These are phyloP conservation scores for Ictalurus furcatus DNA, from an alignment of 2,113 vertebrate species.

Conservation along the genomic window DNA sequence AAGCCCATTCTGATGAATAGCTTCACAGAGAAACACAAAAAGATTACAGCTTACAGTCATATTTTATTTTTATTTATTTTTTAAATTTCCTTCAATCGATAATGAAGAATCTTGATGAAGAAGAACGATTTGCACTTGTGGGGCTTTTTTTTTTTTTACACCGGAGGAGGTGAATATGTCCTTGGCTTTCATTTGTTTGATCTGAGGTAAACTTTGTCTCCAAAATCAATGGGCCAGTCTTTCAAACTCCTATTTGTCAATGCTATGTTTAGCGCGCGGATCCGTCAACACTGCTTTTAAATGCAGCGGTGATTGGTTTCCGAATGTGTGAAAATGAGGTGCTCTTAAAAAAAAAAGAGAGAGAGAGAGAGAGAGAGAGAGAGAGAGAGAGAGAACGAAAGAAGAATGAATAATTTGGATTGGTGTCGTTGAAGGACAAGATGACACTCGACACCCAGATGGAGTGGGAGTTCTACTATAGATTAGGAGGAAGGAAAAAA, in stretches of 20 bases:
- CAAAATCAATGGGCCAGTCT: constrained; percentile 50
- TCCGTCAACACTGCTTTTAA: constrained; percentile 39
- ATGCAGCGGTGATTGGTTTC: constrained; percentile 23
- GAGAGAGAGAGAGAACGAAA: not conserved
- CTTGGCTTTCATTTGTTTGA: constrained; percentile 55
- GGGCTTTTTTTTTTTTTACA: not conserved
- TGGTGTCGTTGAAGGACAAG: constrained; percentile 8
- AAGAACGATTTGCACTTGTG: constrained; percentile 43
- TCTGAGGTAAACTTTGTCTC: constrained; percentile 52
- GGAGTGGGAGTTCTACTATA: constrained; percentile 5
- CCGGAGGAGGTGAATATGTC: constrained; percentile 47
- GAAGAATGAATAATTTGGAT: not conserved
- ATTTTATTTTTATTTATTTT: not conserved
- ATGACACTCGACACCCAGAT: constrained; percentile 7
- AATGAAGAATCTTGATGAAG: constrained; percentile 12
- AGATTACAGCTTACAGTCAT: constrained; percentile 16
- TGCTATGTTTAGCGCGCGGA: constrained; percentile 21
- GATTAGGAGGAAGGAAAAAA: not conserved
- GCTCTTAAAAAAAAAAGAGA: not conserved
- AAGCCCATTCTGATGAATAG: constrained; percentile 93
- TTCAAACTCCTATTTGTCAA: constrained; percentile 50
- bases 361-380: not conserved
- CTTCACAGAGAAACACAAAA: constrained; percentile 64
- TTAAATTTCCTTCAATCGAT: constrained; percentile 20
- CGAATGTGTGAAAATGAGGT: constrained; percentile 23